A percentile compares a stretch with the other conserved stretches of the same genome.
Evolutionary conservation across 1,140 invertebrate species (phyloP).

Genomic region (Spodoptera litura): DNA sequence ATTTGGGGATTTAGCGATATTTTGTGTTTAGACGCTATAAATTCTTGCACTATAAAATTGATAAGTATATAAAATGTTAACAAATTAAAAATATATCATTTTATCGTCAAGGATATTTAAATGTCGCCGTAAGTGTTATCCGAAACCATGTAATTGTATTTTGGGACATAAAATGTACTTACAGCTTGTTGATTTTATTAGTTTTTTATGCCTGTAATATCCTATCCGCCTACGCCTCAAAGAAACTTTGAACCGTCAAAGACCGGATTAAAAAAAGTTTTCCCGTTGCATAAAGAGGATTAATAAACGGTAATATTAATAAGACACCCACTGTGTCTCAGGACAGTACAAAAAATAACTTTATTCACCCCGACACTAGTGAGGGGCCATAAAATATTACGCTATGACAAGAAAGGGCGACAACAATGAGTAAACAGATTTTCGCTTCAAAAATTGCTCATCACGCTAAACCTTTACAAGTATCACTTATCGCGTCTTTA

Average conservation of each 20-base stretch:
- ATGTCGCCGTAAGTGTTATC: too few species aligned
- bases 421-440: constrained; percentile 50
- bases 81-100: not conserved
- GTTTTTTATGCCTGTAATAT: too few species aligned
- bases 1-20: not conserved
- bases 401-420: constrained; percentile 47
- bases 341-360: constrained; percentile 50
- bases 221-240: too few species aligned
- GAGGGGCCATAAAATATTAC: constrained; percentile 44
- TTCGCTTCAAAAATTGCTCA: constrained; percentile 36
- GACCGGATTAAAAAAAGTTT: constrained; percentile 1
- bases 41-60: not conserved
- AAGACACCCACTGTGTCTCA: constrained; percentile 40
- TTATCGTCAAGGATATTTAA: too few species aligned
- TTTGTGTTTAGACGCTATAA: constrained; percentile 5
- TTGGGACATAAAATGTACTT: too few species aligned
- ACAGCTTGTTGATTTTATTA: too few species aligned
- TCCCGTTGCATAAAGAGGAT: constrained; percentile 20
- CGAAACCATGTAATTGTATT: too few species aligned
- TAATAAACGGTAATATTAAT: constrained; percentile 47
- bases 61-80: not conserved
- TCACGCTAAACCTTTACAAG: constrained; percentile 24
- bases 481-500: constrained; percentile 27
- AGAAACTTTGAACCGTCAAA: not conserved
- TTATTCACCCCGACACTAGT: constrained; percentile 45